Conservation (phyloP, 2,113 vertebrate species). For the Miniopterus natalensis region DNA sequence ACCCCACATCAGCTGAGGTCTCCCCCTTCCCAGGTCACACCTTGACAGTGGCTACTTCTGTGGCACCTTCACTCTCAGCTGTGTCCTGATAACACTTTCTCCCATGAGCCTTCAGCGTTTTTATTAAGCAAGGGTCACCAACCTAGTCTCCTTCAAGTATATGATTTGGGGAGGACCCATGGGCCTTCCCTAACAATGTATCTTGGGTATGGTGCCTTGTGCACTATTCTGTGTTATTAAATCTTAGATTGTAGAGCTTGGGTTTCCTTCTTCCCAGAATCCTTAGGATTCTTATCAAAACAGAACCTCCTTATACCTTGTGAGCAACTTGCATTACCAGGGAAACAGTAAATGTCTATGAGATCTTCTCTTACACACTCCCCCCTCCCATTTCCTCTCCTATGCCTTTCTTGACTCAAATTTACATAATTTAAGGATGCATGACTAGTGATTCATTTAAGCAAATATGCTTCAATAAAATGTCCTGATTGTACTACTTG, state of each 20-base stretch:
- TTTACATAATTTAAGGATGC: background rate
- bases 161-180: background rate
- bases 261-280: background rate
- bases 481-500: background rate
- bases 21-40: accelerated
- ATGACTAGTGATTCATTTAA: background rate
- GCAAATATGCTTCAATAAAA: background rate
- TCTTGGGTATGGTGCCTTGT: background rate
- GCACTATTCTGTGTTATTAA: background rate
- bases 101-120: background rate
- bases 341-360: background rate
- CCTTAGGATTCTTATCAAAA: background rate
- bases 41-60: accelerated
- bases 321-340: background rate
- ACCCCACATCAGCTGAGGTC: background rate
- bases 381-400: background rate
- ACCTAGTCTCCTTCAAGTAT: background rate
- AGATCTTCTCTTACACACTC: background rate
- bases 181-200: background rate
- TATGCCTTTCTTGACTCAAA: background rate
- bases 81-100: background rate
- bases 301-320: background rate
- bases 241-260: background rate
- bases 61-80: background rate
- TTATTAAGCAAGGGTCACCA: background rate